A percentile compares a stretch with the other conserved stretches of the same genome.
These are phyloP conservation scores for Sebastes hubbsi DNA, from an alignment of 2,797 vertebrate species.

Conservation along the genomic window DNA sequence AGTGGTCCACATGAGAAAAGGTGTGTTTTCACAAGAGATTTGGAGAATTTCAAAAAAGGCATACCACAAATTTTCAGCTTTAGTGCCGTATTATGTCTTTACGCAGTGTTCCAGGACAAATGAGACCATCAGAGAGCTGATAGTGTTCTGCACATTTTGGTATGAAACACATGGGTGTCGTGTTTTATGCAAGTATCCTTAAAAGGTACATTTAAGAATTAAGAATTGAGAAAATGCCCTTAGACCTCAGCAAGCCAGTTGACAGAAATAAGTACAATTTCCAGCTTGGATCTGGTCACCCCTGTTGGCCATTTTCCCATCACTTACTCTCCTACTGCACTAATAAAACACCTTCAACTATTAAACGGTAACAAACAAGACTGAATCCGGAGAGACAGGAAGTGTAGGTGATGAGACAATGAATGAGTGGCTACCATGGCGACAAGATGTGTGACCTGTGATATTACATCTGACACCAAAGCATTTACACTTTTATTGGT, in stretches of 20 bases:
- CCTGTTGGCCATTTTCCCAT: not conserved
- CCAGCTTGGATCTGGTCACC: not conserved
- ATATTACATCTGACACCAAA: not conserved
- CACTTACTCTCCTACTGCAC: not conserved
- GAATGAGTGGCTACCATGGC: conserved; percentile 5
- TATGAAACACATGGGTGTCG: too few species aligned
- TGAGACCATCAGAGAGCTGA: too few species aligned
- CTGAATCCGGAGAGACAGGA: not conserved
- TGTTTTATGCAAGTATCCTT: too few species aligned
- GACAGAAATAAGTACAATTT: not conserved
- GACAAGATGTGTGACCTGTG: not conserved
- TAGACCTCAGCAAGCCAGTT: not conserved
- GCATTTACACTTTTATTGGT: not conserved
- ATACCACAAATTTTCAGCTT: too few species aligned
- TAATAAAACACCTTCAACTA: not conserved
- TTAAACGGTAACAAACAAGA: not conserved
- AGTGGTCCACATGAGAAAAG: too few species aligned
- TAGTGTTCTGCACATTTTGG: too few species aligned
- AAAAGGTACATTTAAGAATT: too few species aligned
- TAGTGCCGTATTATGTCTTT: too few species aligned
- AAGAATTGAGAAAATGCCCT: not conserved
- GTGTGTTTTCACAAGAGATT: too few species aligned
- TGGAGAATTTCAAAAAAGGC: too few species aligned
- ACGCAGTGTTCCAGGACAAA: too few species aligned
- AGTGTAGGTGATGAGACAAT: not conserved